These are phyloP conservation scores for Crocuta crocuta DNA, from an alignment of 2,113 vertebrate species.

Conservation along the genomic window DNA sequence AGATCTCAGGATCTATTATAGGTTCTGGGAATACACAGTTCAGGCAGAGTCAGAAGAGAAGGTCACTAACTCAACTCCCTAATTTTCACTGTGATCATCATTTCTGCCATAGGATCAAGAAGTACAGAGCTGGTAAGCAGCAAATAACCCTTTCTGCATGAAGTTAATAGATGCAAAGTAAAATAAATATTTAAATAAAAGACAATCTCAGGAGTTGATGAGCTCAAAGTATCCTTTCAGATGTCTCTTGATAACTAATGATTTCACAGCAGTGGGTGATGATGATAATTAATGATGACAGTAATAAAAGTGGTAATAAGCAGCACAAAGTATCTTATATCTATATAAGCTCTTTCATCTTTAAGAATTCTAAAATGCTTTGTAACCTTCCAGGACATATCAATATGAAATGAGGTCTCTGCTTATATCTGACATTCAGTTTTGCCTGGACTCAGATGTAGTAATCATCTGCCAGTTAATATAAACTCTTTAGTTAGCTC, in stretches of 20 bases:
- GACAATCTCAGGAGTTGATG: neutral
- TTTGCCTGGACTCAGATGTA: neutral
- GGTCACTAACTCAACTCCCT: neutral
- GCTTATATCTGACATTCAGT: neutral
- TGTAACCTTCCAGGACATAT: neutral
- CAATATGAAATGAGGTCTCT: neutral
- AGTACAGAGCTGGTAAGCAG: neutral
- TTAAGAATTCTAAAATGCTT: neutral
- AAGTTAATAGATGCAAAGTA: neutral
- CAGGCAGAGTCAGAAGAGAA: neutral
- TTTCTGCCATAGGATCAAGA: neutral
- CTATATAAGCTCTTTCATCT: conserved; percentile 52
- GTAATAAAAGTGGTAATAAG: conserved; percentile 35
- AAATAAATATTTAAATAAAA: conserved; percentile 5
- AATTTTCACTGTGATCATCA: neutral
- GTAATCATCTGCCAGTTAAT: neutral
- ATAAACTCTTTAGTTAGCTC: neutral
- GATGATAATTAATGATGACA: conserved; percentile 39
- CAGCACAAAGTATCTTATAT: neutral
- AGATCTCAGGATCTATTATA: neutral
- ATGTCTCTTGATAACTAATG: neutral
- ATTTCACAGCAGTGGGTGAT: neutral
- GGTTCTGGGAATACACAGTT: neutral
- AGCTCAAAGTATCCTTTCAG: neutral
- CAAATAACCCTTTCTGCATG: neutral